Conservation (phyloP, 2,888 invertebrate species). For the Chrysolina oricalcia region DNA sequence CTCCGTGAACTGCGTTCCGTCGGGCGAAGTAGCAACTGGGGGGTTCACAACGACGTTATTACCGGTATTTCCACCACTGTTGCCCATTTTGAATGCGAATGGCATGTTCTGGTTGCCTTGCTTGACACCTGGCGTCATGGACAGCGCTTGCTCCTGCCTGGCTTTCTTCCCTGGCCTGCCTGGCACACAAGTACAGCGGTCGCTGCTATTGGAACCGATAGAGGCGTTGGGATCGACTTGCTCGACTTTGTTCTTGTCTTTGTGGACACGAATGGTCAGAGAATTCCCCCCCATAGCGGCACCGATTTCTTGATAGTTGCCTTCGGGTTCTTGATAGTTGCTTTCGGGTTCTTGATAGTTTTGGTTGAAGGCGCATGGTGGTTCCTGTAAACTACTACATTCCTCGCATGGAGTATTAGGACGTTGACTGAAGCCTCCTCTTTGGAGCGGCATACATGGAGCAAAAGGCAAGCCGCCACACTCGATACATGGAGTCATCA, state of each 20-base stretch:
- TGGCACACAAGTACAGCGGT: conserved; percentile 59
- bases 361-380: conserved; percentile 17
- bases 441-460: conserved; percentile 34
- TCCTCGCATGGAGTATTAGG: conserved; percentile 39
- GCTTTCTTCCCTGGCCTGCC: conserved; percentile 45
- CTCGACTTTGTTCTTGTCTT: conserved; percentile 74
- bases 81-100: conserved; percentile 47
- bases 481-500: conserved; percentile 56
- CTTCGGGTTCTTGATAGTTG: conserved; percentile 48
- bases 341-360: neutral
- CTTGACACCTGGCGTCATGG: neutral
- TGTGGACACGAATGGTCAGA: conserved; percentile 78
- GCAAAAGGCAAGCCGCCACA: conserved; percentile 53
- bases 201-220: conserved; percentile 20
- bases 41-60: conserved; percentile 67
- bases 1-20: conserved; percentile 76
- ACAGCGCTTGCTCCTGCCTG: neutral
- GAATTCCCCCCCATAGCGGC: conserved; percentile 80
- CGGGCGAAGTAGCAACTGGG: conserved; percentile 73
- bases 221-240: conserved; percentile 63
- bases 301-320: conserved; percentile 79
- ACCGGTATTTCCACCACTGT: conserved; percentile 53
- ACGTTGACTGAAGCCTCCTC: neutral
- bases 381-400: conserved; percentile 3
- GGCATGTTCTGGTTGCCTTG: conserved; percentile 31